Conservation (phyloP, 2,888 invertebrate species). For the Lepetodrilus schrolli region DNA sequence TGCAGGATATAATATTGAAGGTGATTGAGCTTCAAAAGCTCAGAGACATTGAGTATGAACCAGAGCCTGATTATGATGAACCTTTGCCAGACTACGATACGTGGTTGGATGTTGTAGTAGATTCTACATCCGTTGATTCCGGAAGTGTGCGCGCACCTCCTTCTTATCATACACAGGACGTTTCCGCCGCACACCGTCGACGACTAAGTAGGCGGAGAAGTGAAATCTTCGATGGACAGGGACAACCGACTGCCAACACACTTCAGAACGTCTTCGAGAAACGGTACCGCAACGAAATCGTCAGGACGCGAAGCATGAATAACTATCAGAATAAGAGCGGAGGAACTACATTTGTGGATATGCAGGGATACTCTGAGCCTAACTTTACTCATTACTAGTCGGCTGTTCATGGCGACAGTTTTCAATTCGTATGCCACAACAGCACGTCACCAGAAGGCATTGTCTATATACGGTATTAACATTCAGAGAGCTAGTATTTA, state of each 20-base stretch:
- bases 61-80: constrained; percentile 61
- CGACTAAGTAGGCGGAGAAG: constrained; percentile 36
- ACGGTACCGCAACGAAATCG: constrained; percentile 52
- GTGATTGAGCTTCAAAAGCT: constrained; percentile 60
- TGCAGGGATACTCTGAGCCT: not conserved
- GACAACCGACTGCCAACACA: constrained; percentile 51
- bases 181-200: constrained; percentile 10
- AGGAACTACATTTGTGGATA: not conserved
- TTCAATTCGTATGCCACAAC: too few species aligned
- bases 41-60: constrained; percentile 62
- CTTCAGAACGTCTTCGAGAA: constrained; percentile 55
- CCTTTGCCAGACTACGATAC: constrained; percentile 51
- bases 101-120: not conserved
- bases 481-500: too few species aligned
- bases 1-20: constrained; percentile 56
- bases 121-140: constrained; percentile 27
- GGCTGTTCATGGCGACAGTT: too few species aligned
- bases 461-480: too few species aligned
- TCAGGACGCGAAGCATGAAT: not conserved
- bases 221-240: constrained; percentile 49
- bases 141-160: constrained; percentile 46
- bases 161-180: constrained; percentile 49
- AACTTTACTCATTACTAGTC: not conserved
- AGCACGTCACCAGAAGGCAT: too few species aligned
- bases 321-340: not conserved